phyloP scores from a whole-genome alignment of 2,797 vertebrate species.

The Momotus momota region DNA sequence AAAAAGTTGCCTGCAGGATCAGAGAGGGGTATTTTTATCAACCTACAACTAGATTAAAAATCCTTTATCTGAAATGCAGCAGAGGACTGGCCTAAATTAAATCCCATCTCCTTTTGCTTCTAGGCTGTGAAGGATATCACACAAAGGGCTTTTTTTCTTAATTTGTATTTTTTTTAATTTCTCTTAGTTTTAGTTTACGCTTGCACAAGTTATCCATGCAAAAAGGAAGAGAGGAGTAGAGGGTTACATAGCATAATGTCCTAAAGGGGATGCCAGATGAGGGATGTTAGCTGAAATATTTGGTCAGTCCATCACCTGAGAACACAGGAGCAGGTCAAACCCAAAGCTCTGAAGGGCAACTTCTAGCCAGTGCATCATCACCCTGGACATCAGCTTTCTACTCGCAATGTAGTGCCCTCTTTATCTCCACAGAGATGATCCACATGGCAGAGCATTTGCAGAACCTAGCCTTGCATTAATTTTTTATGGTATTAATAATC shows the following conservation, averaged over 20 bases:
- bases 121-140: constrained; percentile 53
- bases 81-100: constrained; percentile 81
- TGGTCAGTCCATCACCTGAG: not conserved
- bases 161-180: constrained; percentile 50
- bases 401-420: not conserved
- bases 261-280: not conserved
- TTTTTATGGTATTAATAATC: constrained; percentile 36
- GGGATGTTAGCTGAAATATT: not conserved
- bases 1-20: constrained; percentile 79
- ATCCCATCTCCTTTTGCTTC: constrained; percentile 70
- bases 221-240: not conserved
- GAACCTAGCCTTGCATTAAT: constrained; percentile 33
- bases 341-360: not conserved
- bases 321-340: not conserved
- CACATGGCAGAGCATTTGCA: constrained; percentile 28
- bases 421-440: not conserved
- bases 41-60: constrained; percentile 76
- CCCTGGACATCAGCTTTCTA: not conserved
- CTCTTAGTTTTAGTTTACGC: not conserved
- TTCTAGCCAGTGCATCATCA: not conserved
- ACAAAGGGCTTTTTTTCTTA: constrained; percentile 36
- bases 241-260: not conserved
- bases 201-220: not conserved
- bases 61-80: constrained; percentile 80
- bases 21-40: constrained; percentile 80